Conservation (phyloP, 1,140 invertebrate genomes). For the Panulirus ornatus region DNA sequence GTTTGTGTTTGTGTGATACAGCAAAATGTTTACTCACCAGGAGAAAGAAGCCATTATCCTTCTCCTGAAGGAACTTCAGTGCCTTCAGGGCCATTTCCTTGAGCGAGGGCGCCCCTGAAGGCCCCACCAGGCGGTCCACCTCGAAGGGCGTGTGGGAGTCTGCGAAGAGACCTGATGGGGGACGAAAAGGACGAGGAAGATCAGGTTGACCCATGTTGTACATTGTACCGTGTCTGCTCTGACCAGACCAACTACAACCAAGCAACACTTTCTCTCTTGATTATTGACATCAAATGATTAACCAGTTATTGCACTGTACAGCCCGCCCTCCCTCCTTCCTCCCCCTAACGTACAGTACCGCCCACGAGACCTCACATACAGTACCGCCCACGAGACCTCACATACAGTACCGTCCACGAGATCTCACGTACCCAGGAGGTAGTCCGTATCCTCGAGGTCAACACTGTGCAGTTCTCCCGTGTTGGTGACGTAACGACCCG, state of each 20-base stretch:
- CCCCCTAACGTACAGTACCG: no score
- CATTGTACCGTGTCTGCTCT: no score
- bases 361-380: no score
- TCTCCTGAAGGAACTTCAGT: constrained; percentile 69
- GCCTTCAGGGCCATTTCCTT: constrained; percentile 74
- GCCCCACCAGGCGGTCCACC: constrained; percentile 81
- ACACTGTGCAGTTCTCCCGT: constrained; percentile 78
- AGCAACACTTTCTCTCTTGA: no score
- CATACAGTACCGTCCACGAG: no score
- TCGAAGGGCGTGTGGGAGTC: constrained; percentile 69
- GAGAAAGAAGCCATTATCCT: constrained; percentile 76
- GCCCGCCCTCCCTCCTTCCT: no score
- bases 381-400: constrained; percentile 79
- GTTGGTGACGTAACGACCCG: constrained; percentile 85
- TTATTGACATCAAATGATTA: no score
- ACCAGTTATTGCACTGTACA: no score
- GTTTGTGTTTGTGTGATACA: no score
- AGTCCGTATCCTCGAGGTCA: constrained; percentile 82
- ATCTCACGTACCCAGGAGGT: constrained; percentile 84
- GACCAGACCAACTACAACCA: no score
- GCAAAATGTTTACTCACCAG: constrained; percentile 78
- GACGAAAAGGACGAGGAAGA: neutral
- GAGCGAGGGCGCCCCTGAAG: constrained; percentile 72
- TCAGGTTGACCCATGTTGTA: no score
- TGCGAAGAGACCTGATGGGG: constrained; percentile 69